Conservation (phyloP, 1,140 invertebrate genomes). For the Venustaconcha ellipsiformis region DNA sequence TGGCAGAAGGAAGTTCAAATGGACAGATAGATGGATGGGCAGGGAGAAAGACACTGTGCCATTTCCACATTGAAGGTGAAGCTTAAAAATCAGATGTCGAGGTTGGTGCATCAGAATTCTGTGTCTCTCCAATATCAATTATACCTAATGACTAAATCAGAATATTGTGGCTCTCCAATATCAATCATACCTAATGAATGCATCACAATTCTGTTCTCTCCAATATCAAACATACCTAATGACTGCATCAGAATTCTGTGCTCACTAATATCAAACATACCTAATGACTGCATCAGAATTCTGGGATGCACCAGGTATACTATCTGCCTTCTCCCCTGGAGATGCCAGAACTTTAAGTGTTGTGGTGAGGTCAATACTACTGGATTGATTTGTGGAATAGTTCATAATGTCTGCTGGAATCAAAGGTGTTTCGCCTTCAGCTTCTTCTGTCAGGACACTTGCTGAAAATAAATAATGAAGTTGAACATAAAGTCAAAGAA, state of each 20-base stretch:
- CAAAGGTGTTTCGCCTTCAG: conserved; percentile 81
- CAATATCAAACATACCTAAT: conserved; percentile 67
- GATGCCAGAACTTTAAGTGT: conserved; percentile 75
- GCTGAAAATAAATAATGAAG: conserved; percentile 59
- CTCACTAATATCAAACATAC: conserved; percentile 29
- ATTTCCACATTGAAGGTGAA: too few species aligned
- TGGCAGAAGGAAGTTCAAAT: too few species aligned
- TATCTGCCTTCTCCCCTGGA: conserved; percentile 56
- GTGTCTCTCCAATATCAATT: not conserved
- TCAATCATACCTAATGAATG: conserved; percentile 71
- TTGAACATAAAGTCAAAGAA: not conserved
- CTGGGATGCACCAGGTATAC: conserved; percentile 71
- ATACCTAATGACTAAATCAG: not conserved
- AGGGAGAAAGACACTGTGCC: too few species aligned
- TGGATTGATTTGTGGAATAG: conserved; percentile 76
- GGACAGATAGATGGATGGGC: too few species aligned
- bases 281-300: conserved; percentile 75
- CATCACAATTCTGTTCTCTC: conserved; percentile 72
- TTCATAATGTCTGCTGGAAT: conserved; percentile 83
- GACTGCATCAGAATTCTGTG: conserved; percentile 74
- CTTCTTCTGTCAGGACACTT: conserved; percentile 78
- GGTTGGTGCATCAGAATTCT: not conserved
- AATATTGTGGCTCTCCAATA: conserved; percentile 38
- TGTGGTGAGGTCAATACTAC: conserved; percentile 73
- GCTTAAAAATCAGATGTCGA: too few species aligned